Conservation (phyloP, 2,113 vertebrate genomes). For the Nasalis larvatus region DNA sequence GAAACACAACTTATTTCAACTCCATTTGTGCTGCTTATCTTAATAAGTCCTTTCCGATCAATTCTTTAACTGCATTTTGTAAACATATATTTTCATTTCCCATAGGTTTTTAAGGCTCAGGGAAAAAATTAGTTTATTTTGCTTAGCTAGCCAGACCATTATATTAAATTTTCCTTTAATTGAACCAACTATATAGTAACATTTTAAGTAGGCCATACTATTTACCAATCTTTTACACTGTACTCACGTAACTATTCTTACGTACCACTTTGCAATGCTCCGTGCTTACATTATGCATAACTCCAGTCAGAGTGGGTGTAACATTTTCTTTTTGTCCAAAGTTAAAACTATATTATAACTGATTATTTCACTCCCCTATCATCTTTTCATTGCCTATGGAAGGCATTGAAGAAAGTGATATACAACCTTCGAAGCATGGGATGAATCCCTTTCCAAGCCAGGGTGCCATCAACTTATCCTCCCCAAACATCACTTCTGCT, state of each 20-base stretch:
- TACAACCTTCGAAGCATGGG: background rate
- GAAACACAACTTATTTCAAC: constrained; percentile 43
- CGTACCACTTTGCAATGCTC: background rate
- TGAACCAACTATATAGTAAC: constrained; percentile 1
- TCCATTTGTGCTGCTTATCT: constrained; percentile 41
- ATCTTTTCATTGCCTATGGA: background rate
- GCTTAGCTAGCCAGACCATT: constrained; percentile 36
- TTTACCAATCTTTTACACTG: background rate
- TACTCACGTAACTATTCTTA: background rate
- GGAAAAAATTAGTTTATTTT: constrained; percentile 21
- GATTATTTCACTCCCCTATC: background rate
- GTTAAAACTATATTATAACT: background rate
- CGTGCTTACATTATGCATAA: background rate
- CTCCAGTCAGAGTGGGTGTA: background rate
- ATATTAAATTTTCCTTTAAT: constrained; percentile 48
- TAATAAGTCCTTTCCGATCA: constrained; percentile 16
- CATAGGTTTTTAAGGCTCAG: constrained; percentile 15
- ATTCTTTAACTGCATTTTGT: constrained; percentile 23
- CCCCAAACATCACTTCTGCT: background rate
- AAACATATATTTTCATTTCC: constrained; percentile 56
- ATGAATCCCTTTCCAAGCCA: background rate
- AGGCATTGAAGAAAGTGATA: background rate
- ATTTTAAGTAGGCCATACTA: constrained; percentile 18
- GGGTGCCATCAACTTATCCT: background rate
- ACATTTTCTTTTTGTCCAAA: background rate